Conservation (phyloP, 2,113 vertebrate species). For the Crypturellus undulatus region DNA sequence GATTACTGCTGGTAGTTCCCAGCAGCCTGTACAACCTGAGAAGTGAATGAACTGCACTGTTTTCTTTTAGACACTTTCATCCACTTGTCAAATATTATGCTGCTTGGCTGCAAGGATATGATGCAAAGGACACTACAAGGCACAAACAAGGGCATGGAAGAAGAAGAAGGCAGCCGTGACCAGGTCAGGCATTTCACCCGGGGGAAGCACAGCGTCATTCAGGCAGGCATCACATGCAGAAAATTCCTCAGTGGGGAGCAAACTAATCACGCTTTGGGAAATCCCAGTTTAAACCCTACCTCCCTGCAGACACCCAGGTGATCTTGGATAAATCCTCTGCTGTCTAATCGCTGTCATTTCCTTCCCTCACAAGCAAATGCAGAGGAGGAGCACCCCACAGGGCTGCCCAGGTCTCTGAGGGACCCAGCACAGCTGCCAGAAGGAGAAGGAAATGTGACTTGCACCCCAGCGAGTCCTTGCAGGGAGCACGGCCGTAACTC, state of each 20-base stretch:
- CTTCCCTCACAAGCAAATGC: not conserved
- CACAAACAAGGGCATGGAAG: not conserved
- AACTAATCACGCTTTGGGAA: not conserved
- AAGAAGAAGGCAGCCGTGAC: not conserved
- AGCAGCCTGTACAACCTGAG: not conserved
- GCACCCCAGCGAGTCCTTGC: not conserved
- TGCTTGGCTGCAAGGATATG: not conserved
- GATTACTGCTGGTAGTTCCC: not conserved
- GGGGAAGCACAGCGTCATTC: not conserved
- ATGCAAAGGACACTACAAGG: not conserved
- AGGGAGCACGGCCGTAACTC: accelerated
- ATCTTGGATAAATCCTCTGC: not conserved
- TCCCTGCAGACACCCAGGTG: not conserved
- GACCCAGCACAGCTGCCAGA: not conserved
- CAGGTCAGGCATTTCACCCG: not conserved
- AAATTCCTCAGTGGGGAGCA: not conserved
- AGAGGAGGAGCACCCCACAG: not conserved
- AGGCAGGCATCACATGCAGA: not conserved
- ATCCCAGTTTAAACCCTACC: not conserved
- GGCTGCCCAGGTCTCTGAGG: not conserved
- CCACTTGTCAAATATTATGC: not conserved
- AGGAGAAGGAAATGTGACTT: accelerated
- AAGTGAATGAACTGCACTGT: not conserved
- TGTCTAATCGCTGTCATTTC: not conserved
- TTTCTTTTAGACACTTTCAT: not conserved